Evolutionary conservation across 2,888 invertebrate species (phyloP), one percentile per base, ranked within the genome.

Genomic region (Sminthurinus aureus): DNA sequence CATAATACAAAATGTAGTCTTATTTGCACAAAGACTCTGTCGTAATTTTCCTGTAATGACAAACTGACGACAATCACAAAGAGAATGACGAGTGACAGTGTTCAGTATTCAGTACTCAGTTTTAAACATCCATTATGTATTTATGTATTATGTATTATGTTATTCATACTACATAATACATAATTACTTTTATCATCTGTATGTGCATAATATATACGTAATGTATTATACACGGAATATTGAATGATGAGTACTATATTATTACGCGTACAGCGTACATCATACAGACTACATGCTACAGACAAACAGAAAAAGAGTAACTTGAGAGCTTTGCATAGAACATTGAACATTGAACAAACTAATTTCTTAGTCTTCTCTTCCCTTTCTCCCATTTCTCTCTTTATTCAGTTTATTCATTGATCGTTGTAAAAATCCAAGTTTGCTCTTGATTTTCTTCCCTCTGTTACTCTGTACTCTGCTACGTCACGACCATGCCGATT

Each of bases 391-490:
- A 6, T 38, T 6, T 4, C 67, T n/a, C 67, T 67, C n/a, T 67
- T 38, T 24, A 24, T 26, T 71, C 26, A n/a, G n/a, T 71, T 24
- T 71, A 22, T 24, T 13, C 71, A 71, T 71, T 71, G 71, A 71
- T 24, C 71, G 26, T 71, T 3, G 18, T 18, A 18, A 58, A 58
- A 58, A 58, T 69, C n/a, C 4, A 22, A 38, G 38, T 38, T 38
- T 69, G 9, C 69, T 69, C 71, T 71, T 24, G 24, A n/a, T 18
- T 67, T 67, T 2, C 67, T 20, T 20, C 1, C 11, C 67, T n/a
- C 67, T 69, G 13, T n/a, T 26, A 3, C 71, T 71, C 24, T 6
- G 0, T 22, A 22, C 71, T 22, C 71, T 71, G 52, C 9, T 58
- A 18, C 58, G 58, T 58, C 58, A 58, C 2, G 9, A 58, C 2